Percentiles rank a stretch among this genome's conserved stretches.
phyloP scores from a whole-genome alignment of 1,140 invertebrate genomes.

The Drosophila rhopaloa region DNA sequence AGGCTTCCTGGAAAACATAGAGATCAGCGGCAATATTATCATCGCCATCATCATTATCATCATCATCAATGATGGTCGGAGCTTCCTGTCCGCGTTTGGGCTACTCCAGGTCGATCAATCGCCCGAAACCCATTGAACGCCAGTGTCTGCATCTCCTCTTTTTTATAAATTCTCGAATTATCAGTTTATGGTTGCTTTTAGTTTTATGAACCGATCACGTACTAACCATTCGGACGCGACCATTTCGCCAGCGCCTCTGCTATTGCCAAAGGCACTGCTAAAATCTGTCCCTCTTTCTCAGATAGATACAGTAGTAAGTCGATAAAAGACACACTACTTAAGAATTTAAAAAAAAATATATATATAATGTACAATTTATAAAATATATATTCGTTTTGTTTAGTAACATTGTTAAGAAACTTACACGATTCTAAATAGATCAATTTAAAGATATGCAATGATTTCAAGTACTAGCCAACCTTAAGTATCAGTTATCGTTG shows the following conservation, averaged over 20 bases:
- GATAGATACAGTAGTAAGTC: conserved; percentile 2
- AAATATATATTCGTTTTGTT: no score
- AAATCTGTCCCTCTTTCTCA: conserved; percentile 27
- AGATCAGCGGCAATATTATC: conserved; percentile 14
- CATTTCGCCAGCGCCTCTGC: conserved; percentile 43
- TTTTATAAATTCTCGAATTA: conserved; percentile 81
- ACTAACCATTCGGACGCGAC: conserved; percentile 57
- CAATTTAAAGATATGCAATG: no score
- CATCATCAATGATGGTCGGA: conserved; percentile 27
- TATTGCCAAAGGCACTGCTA: conserved; percentile 33
- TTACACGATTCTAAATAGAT: no score
- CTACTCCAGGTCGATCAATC: conserved; percentile 47
- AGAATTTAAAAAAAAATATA: no score
- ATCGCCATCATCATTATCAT: conserved; percentile 19
- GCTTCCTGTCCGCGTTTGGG: conserved; percentile 41
- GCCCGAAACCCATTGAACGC: conserved; percentile 18
- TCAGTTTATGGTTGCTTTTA: conserved; percentile 80
- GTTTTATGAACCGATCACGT: conserved; percentile 82
- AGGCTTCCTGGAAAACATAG: conserved; percentile 28
- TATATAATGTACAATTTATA: no score
- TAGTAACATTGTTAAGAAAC: no score
- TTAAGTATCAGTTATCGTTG: no score
- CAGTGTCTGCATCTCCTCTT: conserved; percentile 20
- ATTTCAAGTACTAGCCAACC: no score
- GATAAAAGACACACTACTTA: not conserved